Evolutionary conservation across 2,888 invertebrate species (phyloP).

Genomic region (Hetaerina titia): DNA sequence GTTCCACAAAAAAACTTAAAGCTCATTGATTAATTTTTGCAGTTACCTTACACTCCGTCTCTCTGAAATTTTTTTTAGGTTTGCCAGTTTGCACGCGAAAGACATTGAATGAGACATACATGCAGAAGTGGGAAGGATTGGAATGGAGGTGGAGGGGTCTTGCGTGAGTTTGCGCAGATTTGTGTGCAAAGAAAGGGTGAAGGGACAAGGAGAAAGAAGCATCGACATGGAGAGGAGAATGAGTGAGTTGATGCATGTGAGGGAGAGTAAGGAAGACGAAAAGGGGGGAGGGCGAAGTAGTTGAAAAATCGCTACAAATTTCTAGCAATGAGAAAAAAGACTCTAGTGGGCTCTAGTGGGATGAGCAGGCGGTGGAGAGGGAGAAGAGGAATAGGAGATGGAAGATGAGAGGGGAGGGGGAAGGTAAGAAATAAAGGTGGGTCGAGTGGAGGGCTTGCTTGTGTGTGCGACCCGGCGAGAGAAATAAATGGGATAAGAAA

Average conservation of each 20-base stretch:
- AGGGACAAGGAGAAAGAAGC: neutral
- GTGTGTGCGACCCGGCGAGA: neutral
- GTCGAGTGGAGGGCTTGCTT: neutral
- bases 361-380: neutral
- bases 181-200: neutral
- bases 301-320: neutral
- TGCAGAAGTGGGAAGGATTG: no score
- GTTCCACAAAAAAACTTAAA: no score
- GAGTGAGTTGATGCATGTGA: no score
- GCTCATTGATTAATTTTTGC: no score
- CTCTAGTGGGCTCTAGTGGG: neutral
- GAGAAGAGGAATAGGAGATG: neutral
- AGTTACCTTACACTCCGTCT: no score
- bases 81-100: no score
- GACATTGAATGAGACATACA: no score
- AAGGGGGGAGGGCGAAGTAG: neutral
- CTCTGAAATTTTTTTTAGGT: no score
- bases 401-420: neutral
- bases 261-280: neutral
- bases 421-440: neutral
- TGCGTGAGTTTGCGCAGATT: neutral
- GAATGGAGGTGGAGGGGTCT: no score
- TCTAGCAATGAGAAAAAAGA: neutral
- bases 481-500: neutral
- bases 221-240: no score